phyloP scores from a whole-genome alignment of 2,888 invertebrate species.

The Orthosia incerta region DNA sequence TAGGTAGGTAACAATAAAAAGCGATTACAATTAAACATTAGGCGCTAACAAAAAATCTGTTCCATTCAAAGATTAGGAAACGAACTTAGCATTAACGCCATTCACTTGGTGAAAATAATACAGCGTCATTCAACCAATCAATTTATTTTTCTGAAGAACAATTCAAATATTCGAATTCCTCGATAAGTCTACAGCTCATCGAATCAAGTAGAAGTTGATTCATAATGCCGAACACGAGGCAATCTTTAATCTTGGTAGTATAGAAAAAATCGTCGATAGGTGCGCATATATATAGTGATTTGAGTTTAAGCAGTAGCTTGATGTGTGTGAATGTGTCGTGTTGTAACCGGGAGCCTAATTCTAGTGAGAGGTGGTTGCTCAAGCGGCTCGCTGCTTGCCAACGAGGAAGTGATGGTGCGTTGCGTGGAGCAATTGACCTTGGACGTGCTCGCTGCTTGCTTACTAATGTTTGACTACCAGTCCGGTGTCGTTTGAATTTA shows the following conservation, averaged over 20 bases:
- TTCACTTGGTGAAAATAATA: constrained; percentile 47
- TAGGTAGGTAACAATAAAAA: constrained; percentile 32
- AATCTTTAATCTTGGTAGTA: constrained; percentile 16
- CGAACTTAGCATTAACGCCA: constrained; percentile 1
- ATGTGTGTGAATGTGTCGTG: constrained; percentile 70
- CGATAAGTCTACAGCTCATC: constrained; percentile 29
- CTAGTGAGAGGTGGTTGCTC: constrained; percentile 87
- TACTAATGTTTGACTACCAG: constrained; percentile 76
- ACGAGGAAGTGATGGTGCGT: constrained; percentile 87
- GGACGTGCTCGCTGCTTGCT: constrained; percentile 76
- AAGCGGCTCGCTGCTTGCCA: constrained; percentile 81
- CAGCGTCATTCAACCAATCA: constrained; percentile 18
- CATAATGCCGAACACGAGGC: constrained; percentile 36
- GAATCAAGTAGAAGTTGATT: constrained; percentile 35
- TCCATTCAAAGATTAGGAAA: constrained; percentile 36
- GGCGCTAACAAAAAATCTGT: constrained; percentile 33
- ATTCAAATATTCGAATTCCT: constrained; percentile 35
- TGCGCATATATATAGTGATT: constrained; percentile 31
- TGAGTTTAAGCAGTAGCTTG: constrained; percentile 49
- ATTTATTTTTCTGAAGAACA: constrained; percentile 9
- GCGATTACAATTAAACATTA: constrained; percentile 29
- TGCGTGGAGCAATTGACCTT: constrained; percentile 87
- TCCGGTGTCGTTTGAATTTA: constrained; percentile 56
- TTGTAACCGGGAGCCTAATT: constrained; percentile 84
- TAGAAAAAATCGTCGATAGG: constrained; percentile 30